Conservation (phyloP, 2,888 invertebrate genomes). For the Eugnorisma glareosa region DNA sequence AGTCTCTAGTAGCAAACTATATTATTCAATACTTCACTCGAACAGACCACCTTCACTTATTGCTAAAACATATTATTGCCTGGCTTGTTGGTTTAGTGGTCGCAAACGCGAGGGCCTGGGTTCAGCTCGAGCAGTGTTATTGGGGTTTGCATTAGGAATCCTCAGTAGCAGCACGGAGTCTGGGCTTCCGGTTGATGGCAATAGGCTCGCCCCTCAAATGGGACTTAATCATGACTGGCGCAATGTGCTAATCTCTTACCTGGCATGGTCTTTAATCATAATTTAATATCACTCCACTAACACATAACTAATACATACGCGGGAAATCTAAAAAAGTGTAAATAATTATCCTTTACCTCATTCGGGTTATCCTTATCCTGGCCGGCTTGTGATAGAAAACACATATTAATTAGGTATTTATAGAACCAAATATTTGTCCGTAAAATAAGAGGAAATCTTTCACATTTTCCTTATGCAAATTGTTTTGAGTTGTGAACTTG, state of each 20-base stretch:
- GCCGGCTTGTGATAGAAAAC: constrained; percentile 52
- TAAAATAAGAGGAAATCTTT: constrained; percentile 34
- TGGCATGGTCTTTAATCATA: neutral
- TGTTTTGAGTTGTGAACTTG: constrained; percentile 28
- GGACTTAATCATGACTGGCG: neutral
- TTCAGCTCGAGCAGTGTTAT: neutral
- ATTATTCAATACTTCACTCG: no score
- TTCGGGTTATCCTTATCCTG: constrained; percentile 43
- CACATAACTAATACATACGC: neutral
- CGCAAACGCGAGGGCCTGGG: neutral
- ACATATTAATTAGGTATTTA: constrained; percentile 28
- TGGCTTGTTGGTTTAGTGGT: neutral
- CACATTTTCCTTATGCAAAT: constrained; percentile 51
- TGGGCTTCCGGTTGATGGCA: neutral
- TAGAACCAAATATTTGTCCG: constrained; percentile 2
- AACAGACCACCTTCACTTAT: neutral
- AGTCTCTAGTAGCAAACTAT: neutral
- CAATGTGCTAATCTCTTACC: neutral
- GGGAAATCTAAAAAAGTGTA: constrained; percentile 1
- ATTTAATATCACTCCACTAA: neutral
- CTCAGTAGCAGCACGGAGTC: neutral
- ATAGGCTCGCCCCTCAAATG: neutral
- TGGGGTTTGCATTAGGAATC: neutral
- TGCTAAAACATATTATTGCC: neutral
- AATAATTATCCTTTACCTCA: constrained; percentile 41